Percentiles rank a stretch among this genome's conserved stretches.
phyloP scores from a whole-genome alignment of 1,140 invertebrate species.

The Leptestheria dahalacensis region DNA sequence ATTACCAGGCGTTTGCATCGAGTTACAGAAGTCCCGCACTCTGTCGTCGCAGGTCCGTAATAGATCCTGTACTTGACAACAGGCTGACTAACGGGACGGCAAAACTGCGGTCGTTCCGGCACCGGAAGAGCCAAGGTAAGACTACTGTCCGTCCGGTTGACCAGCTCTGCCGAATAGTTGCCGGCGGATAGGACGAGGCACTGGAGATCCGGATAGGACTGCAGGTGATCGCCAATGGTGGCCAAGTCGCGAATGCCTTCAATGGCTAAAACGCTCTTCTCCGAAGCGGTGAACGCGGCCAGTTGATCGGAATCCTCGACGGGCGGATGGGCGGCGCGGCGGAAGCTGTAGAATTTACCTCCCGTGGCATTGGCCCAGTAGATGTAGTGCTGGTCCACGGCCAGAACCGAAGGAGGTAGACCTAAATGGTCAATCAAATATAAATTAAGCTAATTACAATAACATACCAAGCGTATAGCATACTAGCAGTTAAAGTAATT shows the following conservation, averaged over 20 bases:
- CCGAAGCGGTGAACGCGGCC: background rate
- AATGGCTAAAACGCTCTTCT: background rate
- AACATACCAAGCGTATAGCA: background rate
- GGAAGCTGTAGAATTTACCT: slow-evolving; percentile 36
- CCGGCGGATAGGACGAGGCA: slow-evolving; percentile 44
- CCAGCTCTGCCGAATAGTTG: slow-evolving; percentile 30
- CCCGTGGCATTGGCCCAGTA: slow-evolving; percentile 36
- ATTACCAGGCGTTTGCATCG: slow-evolving; percentile 4
- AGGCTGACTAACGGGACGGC: slow-evolving; percentile 43
- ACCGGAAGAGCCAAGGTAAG: slow-evolving; percentile 45
- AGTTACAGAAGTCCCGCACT: background rate
- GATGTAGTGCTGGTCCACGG: slow-evolving; percentile 28
- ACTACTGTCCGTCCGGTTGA: slow-evolving; percentile 39
- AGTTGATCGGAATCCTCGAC: background rate
- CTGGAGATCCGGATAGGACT: slow-evolving; percentile 26
- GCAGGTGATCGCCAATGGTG: slow-evolving; percentile 1
- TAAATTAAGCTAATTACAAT: background rate
- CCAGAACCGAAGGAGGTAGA: slow-evolving; percentile 29
- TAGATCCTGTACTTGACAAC: slow-evolving; percentile 49
- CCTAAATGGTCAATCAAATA: slow-evolving; percentile 14
- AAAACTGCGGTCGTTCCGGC: slow-evolving; percentile 36
- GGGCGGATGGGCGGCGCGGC: background rate
- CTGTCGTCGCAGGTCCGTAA: slow-evolving; percentile 32
- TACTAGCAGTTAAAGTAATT: too few relatives aligned
- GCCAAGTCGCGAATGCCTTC: background rate